Conservation (phyloP, 2,888 invertebrate species). For the Chloromyia formosa region DNA sequence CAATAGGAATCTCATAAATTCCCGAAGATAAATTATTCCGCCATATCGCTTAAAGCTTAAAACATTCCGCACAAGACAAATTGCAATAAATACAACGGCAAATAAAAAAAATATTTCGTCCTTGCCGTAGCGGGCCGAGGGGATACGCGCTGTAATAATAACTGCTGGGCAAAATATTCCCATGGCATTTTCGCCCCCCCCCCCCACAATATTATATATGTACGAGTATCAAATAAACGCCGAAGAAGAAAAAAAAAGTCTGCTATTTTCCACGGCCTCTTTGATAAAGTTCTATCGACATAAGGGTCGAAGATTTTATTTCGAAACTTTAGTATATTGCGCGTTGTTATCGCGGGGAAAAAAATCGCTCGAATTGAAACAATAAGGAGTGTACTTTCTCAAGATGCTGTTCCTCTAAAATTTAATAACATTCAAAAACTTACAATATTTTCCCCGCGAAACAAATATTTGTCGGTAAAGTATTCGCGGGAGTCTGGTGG, state of each 20-base stretch:
- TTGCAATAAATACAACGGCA: slow-evolving; percentile 33
- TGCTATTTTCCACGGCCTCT: neutral
- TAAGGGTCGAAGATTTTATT: neutral
- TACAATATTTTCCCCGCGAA: neutral
- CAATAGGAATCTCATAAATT: slow-evolving; percentile 9
- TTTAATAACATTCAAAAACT: slow-evolving; percentile 36
- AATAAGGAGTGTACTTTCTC: neutral
- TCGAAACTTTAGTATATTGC: neutral
- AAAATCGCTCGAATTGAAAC: neutral
- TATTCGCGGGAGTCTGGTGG: too few species aligned
- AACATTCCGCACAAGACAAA: slow-evolving; percentile 33
- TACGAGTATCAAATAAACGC: neutral
- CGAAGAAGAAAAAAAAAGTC: neutral
- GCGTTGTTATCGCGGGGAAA: neutral
- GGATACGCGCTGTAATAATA: neutral
- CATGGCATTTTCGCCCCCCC: neutral
- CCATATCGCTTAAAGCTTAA: slow-evolving; percentile 32
- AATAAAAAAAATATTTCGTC: slow-evolving; percentile 3
- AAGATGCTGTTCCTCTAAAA: slow-evolving; percentile 8
- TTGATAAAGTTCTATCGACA: neutral
- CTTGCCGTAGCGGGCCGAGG: neutral
- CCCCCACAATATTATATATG: too few species aligned
- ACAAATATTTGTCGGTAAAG: neutral
- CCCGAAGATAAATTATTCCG: slow-evolving; percentile 27
- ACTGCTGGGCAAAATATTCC: neutral